Conservation (phyloP, 2,888 invertebrate species). For the Unio pictorum region DNA sequence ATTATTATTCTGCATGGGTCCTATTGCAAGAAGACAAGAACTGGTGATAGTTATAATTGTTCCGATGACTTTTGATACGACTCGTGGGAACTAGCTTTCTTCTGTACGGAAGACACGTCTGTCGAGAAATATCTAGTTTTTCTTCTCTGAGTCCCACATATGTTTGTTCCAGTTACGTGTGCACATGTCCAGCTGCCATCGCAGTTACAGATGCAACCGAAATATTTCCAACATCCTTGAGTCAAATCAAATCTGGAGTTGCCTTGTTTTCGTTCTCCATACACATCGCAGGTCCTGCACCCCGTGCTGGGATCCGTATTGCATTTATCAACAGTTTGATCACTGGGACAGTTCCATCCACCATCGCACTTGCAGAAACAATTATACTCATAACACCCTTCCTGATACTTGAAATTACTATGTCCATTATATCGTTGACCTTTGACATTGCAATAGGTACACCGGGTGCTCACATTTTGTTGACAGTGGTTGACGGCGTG, state of each 20-base stretch:
- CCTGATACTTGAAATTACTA: constrained; percentile 26
- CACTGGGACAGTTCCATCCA: constrained; percentile 42
- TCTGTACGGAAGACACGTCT: too few relatives aligned
- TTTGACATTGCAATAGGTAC: constrained; percentile 41
- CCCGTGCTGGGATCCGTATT: constrained; percentile 31
- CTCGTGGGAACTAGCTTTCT: too few relatives aligned
- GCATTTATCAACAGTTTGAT: constrained; percentile 41
- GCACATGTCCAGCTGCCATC: constrained; percentile 26
- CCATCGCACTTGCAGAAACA: constrained; percentile 49
- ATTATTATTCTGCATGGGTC: too few relatives aligned
- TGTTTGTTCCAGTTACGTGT: constrained; percentile 6
- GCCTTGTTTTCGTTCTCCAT: constrained; percentile 18
- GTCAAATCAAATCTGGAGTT: constrained; percentile 34
- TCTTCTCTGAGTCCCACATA: constrained; percentile 7
- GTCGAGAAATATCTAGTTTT: too few relatives aligned
- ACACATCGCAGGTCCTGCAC: constrained; percentile 40
- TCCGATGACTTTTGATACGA: too few relatives aligned
- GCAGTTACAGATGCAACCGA: constrained; percentile 43
- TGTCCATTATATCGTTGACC: constrained; percentile 34
- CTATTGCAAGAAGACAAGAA: neutral
- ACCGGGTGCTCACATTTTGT: constrained; percentile 33
- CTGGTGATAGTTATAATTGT: neutral
- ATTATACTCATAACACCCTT: constrained; percentile 43
- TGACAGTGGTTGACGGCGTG: constrained; percentile 44
- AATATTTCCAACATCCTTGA: constrained; percentile 36